Evolutionary conservation across 1,140 invertebrate genomes (phyloP), one percentile per base, ranked within the genome.

Genomic region (Aphelenchoides fujianensis): DNA sequence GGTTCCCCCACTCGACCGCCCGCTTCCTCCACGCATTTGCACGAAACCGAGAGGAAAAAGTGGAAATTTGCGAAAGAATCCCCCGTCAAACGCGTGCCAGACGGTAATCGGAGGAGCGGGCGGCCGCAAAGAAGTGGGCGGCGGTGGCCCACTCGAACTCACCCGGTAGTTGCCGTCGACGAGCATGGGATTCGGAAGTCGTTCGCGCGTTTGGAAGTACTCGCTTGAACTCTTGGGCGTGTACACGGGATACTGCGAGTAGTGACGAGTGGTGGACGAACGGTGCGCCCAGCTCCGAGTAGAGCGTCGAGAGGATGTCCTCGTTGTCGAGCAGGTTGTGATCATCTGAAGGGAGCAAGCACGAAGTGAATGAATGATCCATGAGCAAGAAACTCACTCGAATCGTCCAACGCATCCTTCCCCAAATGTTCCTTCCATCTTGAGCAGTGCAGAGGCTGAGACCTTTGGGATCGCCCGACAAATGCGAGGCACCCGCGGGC

Each of bases 391-490:
- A 48, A 64, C 72, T 54, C 55, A 77, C 75, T 70, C 34, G 77
- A 61, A 37, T 77, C 76, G 66, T 78, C 77, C 9, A 78, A 59
- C 1, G 74, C 77, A 53, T 76, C 74, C 34, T 70, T 72, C n/a
- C 77, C 77, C 7, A 79, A 34, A 28, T 79, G 69, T 27, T 74
- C 31, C n/a, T 52, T 77, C 77, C 27, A 77, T 59, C 34, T 64
- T 73, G 19, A 71, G 28, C 70, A 77, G 62, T 5, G 72, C 64
- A 27, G 75, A 57, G 5, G 73, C 73, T n/a, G n/a, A n/a, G n/a
- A n/a, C 73, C 70, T 34, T 73, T 73, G 57, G 69, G 76, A 0
- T 48, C 12, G 9, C 71, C 70, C 16, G 36, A n/a, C 16, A 70
- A 30, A n/a, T 27, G 28, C 1, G 32, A 66, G 31, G 63, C 63